A percentile compares a stretch with the other conserved stretches of the same genome.
Evolutionary conservation across 2,888 invertebrate species (phyloP).

Genomic region (Lepidocyrtoides sp.): DNA sequence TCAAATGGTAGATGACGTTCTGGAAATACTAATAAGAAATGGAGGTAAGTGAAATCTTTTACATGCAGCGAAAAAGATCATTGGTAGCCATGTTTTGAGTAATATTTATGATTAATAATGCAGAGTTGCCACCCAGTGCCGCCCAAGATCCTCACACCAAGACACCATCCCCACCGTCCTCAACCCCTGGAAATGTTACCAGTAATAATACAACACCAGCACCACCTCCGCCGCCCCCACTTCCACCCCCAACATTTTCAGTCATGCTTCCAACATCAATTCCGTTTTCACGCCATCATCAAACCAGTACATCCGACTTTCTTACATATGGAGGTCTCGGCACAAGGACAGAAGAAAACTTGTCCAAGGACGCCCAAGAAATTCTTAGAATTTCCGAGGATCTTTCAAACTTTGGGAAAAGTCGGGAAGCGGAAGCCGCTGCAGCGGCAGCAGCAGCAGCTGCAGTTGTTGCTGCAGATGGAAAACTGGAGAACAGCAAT

Average conservation of each 20-base stretch:
- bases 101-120: too few relatives aligned
- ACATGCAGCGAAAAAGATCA: background rate
- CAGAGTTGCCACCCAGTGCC: constrained; percentile 95
- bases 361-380: constrained; percentile 84
- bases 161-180: constrained; percentile 85
- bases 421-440: constrained; percentile 72
- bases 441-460: constrained; percentile 26
- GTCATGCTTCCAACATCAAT: constrained; percentile 86
- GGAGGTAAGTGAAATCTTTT: constrained; percentile 88
- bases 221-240: constrained; percentile 87
- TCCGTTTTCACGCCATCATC: constrained; percentile 79
- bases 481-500: constrained; percentile 16
- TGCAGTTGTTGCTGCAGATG: background rate
- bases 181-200: background rate
- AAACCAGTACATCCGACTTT: constrained; percentile 43
- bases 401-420: constrained; percentile 78
- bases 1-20: constrained; percentile 95
- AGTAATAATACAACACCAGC: constrained; percentile 73
- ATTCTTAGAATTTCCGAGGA: constrained; percentile 84
- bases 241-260: constrained; percentile 86
- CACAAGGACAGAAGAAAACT: constrained; percentile 66
- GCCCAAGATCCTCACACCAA: constrained; percentile 91
- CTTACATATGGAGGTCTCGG: constrained; percentile 22
- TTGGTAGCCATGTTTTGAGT: background rate
- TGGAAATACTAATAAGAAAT: constrained; percentile 97